Evolutionary conservation across 2,888 invertebrate species (phyloP).

Genomic region (Mesodorylaimus sp.): DNA sequence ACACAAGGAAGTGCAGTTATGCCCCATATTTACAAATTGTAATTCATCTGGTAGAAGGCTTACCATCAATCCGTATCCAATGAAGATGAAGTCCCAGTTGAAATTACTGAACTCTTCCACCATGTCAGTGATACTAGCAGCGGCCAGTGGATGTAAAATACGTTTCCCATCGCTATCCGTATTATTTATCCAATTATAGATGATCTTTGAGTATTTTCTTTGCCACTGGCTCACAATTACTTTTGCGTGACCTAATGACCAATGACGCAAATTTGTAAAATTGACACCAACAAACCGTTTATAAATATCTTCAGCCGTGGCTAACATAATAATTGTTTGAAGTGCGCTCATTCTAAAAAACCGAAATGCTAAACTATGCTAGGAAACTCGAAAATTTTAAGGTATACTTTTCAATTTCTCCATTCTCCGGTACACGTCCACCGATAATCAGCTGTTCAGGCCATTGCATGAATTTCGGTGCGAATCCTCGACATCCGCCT

Average conservation of each 20-base stretch:
- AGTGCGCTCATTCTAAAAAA: conserved; percentile 57
- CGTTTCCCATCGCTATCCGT: background rate
- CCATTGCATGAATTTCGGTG: conserved; percentile 96
- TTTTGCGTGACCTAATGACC: conserved; percentile 77
- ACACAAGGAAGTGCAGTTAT: no score
- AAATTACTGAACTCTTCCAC: conserved; percentile 74
- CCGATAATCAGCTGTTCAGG: conserved; percentile 89
- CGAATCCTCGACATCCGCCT: conserved; percentile 91
- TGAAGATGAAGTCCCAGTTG: conserved; percentile 57
- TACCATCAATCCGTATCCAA: conserved; percentile 68
- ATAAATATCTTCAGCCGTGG: conserved; percentile 22
- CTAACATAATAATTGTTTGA: conserved; percentile 70
- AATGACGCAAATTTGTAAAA: conserved; percentile 17
- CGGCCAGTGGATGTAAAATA: conserved; percentile 52
- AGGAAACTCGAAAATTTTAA: no score
- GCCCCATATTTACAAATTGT: no score
- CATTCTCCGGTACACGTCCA: no score
- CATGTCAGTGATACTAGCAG: conserved; percentile 68
- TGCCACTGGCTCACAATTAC: conserved; percentile 79
- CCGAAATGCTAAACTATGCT: no score
- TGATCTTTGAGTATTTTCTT: conserved; percentile 38
- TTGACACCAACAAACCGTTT: conserved; percentile 42
- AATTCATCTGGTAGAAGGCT: no score
- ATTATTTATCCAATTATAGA: conserved; percentile 4
- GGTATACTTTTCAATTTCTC: no score